phyloP scores from a whole-genome alignment of 2,797 vertebrate species.

The Galago senegalensis region DNA sequence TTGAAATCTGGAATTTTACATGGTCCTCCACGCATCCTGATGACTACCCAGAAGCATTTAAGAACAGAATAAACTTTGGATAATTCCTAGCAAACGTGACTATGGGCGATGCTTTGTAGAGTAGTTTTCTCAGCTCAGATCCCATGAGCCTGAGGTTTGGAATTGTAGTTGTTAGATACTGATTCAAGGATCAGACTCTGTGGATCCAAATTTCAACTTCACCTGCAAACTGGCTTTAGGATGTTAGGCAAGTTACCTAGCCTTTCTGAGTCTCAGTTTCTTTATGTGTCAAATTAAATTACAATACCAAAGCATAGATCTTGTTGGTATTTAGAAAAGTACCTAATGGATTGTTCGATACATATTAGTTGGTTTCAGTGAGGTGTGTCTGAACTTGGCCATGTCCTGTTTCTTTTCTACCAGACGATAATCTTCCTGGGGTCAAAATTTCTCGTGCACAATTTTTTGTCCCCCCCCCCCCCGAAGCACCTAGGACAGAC shows the following conservation, averaged over 20 bases:
- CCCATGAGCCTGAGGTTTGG: not conserved
- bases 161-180: not conserved
- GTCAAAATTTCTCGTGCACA: not conserved
- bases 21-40: not conserved
- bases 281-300: not conserved
- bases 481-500: not conserved
- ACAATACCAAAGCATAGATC: not conserved
- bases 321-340: not conserved
- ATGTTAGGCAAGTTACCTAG: not conserved
- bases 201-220: not conserved
- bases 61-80: not conserved
- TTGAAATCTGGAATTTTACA: not conserved
- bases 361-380: not conserved
- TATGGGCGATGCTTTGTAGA: not conserved
- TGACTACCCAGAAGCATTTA: not conserved
- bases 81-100: not conserved
- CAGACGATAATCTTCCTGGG: not conserved
- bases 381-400: not conserved
- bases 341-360: not conserved
- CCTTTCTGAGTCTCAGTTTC: not conserved
- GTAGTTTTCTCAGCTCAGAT: not conserved
- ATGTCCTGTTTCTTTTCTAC: not conserved
- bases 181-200: not conserved
- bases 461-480: not conserved
- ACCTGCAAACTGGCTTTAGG: not conserved